These are phyloP conservation scores for Catagonus wagneri DNA, from an alignment of 2,113 vertebrate genomes.

Conservation along the genomic window DNA sequence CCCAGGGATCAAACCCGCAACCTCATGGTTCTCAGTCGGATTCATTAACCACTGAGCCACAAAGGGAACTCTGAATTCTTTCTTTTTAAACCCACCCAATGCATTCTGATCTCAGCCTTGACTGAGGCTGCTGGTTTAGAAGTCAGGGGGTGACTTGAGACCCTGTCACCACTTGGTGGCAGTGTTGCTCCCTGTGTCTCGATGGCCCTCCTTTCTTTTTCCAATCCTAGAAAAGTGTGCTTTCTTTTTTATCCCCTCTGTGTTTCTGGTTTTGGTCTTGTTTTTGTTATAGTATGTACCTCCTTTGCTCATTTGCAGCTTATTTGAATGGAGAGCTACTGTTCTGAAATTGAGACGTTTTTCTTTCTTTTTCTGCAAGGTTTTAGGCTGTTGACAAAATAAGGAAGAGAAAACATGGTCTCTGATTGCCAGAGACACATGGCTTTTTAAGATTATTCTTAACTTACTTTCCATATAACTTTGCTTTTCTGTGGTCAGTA, in stretches of 20 bases:
- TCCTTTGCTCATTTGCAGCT: background rate
- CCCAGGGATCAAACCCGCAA: too few relatives aligned
- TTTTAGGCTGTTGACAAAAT: background rate
- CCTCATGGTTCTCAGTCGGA: too few relatives aligned
- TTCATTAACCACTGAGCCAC: too few relatives aligned
- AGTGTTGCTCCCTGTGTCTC: conserved; percentile 60
- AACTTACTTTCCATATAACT: background rate
- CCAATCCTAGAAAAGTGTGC: background rate
- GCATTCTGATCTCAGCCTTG: background rate
- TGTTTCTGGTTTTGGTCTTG: conserved; percentile 22
- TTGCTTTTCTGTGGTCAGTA: background rate
- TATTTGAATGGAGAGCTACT: background rate
- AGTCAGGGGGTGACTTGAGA: background rate
- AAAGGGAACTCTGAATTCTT: too few relatives aligned
- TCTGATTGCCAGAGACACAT: background rate
- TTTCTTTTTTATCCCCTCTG: background rate
- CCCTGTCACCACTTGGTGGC: conserved; percentile 63
- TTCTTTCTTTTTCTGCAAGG: background rate
- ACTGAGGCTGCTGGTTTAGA: background rate
- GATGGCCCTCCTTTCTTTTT: background rate
- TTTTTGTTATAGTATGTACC: background rate
- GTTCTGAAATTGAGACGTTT: conserved; percentile 1
- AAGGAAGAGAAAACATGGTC: background rate
- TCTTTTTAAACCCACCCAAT: background rate
- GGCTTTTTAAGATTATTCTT: conserved; percentile 13